phyloP scores from a whole-genome alignment of 1,140 invertebrate species.

The Ganaspis sp. region DNA sequence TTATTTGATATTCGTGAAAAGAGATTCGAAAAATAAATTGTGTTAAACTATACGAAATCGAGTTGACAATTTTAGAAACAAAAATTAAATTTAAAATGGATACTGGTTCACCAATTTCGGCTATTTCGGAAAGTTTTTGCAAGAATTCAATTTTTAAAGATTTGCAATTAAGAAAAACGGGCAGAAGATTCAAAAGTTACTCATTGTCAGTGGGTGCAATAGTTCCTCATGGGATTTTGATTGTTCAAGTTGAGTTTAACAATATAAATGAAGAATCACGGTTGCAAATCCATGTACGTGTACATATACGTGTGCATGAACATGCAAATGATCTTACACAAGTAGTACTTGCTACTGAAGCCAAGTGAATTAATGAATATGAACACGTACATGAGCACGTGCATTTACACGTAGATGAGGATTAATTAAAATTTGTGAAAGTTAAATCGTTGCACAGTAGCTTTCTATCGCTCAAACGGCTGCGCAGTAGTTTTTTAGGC shows the following conservation, averaged over 20 bases:
- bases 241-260: not conserved
- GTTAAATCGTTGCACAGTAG: too few relatives aligned
- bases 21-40: not conserved
- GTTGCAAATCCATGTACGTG: too few relatives aligned
- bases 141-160: not conserved
- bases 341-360: too few relatives aligned
- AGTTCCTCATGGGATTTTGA: constrained; percentile 29
- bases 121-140: not conserved
- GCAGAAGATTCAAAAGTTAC: not conserved
- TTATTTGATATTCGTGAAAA: too few relatives aligned
- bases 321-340: too few relatives aligned
- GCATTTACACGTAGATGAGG: too few relatives aligned
- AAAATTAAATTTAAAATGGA: not conserved
- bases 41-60: not conserved
- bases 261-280: constrained; percentile 27
- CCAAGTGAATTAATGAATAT: too few relatives aligned
- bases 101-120: not conserved
- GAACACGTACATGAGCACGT: too few relatives aligned
- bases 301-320: too few relatives aligned
- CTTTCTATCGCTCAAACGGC: too few relatives aligned
- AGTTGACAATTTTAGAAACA: not conserved
- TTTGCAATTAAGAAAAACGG: not conserved
- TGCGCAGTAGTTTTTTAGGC: too few relatives aligned
- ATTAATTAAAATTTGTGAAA: too few relatives aligned
- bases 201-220: not conserved